These are phyloP conservation scores for Ptilorrhoa leucosticta DNA, from an alignment of 2,113 vertebrate genomes.

Conservation along the genomic window DNA sequence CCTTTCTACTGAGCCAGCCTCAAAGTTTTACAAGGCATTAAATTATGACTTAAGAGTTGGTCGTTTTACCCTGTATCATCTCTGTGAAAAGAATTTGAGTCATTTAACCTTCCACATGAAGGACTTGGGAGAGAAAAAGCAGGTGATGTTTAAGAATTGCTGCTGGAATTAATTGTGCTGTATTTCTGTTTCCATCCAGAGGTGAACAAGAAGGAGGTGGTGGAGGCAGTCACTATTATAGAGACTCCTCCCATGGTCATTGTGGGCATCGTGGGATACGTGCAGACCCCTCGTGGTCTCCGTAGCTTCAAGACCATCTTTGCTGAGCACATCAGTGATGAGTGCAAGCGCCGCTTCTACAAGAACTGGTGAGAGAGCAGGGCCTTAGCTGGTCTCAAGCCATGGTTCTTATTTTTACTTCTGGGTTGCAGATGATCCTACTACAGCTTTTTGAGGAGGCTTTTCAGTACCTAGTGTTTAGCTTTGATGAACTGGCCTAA, in stretches of 20 bases:
- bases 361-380: slow-evolving; percentile 90
- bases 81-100: background rate
- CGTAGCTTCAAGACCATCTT: slow-evolving; percentile 95
- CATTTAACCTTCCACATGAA: fast-evolving
- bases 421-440: background rate
- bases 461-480: background rate
- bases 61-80: fast-evolving
- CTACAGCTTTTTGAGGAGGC: background rate
- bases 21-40: background rate
- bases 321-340: slow-evolving; percentile 94
- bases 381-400: background rate
- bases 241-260: slow-evolving; percentile 97
- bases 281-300: slow-evolving; percentile 91
- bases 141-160: background rate
- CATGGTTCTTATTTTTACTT: fast-evolving
- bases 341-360: slow-evolving; percentile 98
- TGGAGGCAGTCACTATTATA: slow-evolving; percentile 93
- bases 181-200: slow-evolving; percentile 65
- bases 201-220: slow-evolving; percentile 99
- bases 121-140: background rate
- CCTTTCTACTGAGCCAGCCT: background rate
- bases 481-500: background rate
- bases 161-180: background rate
- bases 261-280: slow-evolving; percentile 89
- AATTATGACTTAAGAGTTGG: fast-evolving